A percentile compares a stretch with the other conserved stretches of the same genome.
Conservation (phyloP, 2,113 vertebrate genomes). For the Myocastor coypus region DNA sequence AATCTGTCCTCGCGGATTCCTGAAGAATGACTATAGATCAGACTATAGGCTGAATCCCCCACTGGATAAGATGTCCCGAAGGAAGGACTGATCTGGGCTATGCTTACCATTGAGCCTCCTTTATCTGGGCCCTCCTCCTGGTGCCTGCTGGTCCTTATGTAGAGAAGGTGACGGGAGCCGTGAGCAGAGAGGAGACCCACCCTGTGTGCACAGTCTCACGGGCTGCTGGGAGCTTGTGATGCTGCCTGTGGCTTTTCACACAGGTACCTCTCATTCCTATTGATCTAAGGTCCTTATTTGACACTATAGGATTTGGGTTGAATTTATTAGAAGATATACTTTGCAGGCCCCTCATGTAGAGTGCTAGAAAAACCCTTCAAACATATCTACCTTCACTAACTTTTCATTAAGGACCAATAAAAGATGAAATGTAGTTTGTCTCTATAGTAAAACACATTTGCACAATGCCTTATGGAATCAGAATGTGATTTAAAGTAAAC, state of each 20-base stretch:
- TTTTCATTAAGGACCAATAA: neutral
- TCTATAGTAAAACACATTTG: neutral
- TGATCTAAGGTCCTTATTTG: neutral
- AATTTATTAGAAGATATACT: neutral
- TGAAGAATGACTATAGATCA: neutral
- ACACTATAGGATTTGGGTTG: neutral
- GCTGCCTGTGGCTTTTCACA: neutral
- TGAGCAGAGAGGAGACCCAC: rapidly evolving
- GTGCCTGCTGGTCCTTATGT: neutral
- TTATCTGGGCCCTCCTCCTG: neutral
- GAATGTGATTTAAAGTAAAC: conserved; percentile 32
- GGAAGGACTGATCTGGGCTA: neutral
- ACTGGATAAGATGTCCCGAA: neutral
- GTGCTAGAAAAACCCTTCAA: neutral
- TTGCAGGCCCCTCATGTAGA: neutral
- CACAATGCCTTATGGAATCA: neutral
- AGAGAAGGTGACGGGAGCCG: neutral
- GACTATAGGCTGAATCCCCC: neutral
- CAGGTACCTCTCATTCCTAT: neutral
- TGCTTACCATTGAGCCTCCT: neutral
- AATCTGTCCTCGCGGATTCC: neutral
- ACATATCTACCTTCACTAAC: neutral
- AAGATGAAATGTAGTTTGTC: neutral
- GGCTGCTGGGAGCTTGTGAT: neutral
- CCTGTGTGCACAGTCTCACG: neutral